Conservation (phyloP, 2,888 invertebrate genomes). For the Notodonta dromedarius region DNA sequence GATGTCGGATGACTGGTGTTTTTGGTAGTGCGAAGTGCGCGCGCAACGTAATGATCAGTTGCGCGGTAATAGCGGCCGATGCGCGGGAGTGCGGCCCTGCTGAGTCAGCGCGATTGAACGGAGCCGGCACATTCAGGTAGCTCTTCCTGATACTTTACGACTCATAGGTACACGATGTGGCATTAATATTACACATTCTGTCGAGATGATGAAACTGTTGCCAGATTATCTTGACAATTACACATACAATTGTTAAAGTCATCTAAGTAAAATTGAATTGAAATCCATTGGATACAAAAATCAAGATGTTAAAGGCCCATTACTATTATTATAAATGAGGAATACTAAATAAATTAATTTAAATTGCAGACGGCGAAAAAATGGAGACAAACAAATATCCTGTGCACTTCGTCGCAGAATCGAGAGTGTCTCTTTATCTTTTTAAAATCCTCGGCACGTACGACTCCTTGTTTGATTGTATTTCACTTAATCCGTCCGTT, state of each 20-base stretch:
- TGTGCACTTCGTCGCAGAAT: constrained; percentile 48
- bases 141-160: constrained; percentile 45
- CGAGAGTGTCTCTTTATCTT: constrained; percentile 50
- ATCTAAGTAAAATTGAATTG: too few species aligned
- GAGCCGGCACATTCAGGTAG: constrained; percentile 65
- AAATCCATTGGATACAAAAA: too few species aligned
- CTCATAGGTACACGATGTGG: constrained; percentile 28
- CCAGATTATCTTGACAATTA: too few species aligned
- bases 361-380: constrained; percentile 46
- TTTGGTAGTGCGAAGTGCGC: constrained; percentile 76
- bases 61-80: constrained; percentile 61
- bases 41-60: constrained; percentile 73
- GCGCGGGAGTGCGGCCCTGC: constrained; percentile 64
- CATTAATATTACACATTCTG: constrained; percentile 17
- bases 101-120: constrained; percentile 78
- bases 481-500: constrained; percentile 80
- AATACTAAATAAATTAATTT: constrained; percentile 24
- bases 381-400: constrained; percentile 54
- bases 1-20: constrained; percentile 71
- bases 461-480: constrained; percentile 75
- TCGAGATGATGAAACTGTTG: too few species aligned
- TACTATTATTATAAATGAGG: constrained; percentile 14
- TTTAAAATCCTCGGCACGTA: constrained; percentile 65
- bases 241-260: too few species aligned
- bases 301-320: background rate